Evolutionary conservation across 2,797 vertebrate genomes (phyloP), one percentile per base, ranked within the genome.

Genomic region (Trematomus bernacchii): DNA sequence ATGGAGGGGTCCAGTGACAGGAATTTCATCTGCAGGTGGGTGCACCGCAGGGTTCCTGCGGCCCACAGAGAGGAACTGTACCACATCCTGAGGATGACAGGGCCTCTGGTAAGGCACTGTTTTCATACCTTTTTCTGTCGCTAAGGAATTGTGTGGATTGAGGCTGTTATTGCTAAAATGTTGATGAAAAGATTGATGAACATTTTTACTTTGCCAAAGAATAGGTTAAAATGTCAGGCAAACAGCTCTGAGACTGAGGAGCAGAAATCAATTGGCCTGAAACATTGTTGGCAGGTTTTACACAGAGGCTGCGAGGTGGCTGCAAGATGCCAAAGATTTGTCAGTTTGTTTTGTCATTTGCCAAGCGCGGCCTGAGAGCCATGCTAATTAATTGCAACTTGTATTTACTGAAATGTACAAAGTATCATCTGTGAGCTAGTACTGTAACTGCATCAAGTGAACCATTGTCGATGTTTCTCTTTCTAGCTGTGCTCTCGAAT

Each of bases 1-100:
- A 93, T 91, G 91, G 89, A 78, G 77, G 82, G 52, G 19, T 70
- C 77, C 63, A 79, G 90, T 42, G 64, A 86, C 76, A 89, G 71
- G 66, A 78, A 91, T 30, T 93, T 95, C 70, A 89, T 86, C 82
- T 94, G 92, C 67, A 73, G 43, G 16, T 85, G 83, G 83, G 2
- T 91, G 12, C 84, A 83, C 15, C 64, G 46, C 42, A 88, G 78
- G 69, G 61, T 95, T 63, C 90, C 95, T 13, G 74, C 65, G 76
- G 55, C 73, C 42, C 69, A 89, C 87, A 86, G 92, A 77, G 90
- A 94, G 69, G 95, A 96, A 75, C 69, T 95, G 40, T 93, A 91
- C 91, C 92, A 94, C 66, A 91, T 95, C 75, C 77, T 95, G 62
- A 82, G 78, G 53, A 93, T 95, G 92, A 93, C 93, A 9, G 92